These are phyloP conservation scores for Resseliella maxima DNA, from an alignment of 2,888 invertebrate species.

Conservation along the genomic window DNA sequence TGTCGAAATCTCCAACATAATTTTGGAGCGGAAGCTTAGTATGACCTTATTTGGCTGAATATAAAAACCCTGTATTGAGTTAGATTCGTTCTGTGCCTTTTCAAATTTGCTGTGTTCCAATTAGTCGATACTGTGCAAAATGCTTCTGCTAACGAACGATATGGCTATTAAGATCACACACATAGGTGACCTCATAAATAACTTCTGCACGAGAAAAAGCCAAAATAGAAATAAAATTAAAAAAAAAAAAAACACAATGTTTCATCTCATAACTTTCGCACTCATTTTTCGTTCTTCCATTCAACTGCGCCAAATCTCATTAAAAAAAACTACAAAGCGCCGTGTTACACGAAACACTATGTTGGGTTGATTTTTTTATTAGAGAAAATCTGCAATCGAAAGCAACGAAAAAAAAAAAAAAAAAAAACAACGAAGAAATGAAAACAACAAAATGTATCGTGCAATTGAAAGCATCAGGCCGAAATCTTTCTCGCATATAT, in stretches of 20 bases:
- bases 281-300: constrained; percentile 14
- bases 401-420: neutral
- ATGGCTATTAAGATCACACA: constrained; percentile 19
- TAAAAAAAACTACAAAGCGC: neutral
- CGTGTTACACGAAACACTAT: constrained; percentile 21
- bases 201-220: neutral
- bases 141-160: neutral
- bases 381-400: constrained; percentile 38
- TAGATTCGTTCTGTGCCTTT: neutral
- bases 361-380: too few relatives aligned
- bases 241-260: neutral
- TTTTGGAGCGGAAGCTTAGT: constrained; percentile 7
- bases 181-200: constrained; percentile 44
- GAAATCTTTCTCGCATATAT: neutral
- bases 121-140: neutral
- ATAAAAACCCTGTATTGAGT: neutral
- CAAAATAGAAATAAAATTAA: neutral
- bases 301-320: constrained; percentile 16
- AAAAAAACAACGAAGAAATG: neutral
- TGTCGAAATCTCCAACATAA: neutral
- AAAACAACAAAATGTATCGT: constrained; percentile 29
- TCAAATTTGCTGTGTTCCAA: neutral
- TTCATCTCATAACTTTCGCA: constrained; percentile 51
- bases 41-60: neutral
- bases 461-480: constrained; percentile 4